These are phyloP conservation scores for Mythimna lalbum DNA, from an alignment of 2,888 invertebrate genomes.

Conservation along the genomic window DNA sequence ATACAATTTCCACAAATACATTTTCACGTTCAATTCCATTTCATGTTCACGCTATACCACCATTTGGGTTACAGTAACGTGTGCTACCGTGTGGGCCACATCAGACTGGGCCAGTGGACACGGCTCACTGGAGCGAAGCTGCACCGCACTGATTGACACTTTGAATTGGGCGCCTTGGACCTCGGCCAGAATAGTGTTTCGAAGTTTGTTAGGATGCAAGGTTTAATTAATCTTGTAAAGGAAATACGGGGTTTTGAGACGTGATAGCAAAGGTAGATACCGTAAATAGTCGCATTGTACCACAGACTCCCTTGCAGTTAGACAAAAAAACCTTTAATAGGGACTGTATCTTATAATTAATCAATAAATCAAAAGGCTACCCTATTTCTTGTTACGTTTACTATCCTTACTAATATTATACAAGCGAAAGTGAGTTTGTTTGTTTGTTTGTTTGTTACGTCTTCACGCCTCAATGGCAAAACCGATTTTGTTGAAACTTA, in stretches of 20 bases:
- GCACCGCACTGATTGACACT: neutral
- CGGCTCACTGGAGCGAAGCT: neutral
- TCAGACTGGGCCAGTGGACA: neutral
- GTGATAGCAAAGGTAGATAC: no score
- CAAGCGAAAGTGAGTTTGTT: no score
- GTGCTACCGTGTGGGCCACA: neutral
- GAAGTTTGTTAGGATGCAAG: neutral
- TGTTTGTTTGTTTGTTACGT: no score
- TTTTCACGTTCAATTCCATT: neutral
- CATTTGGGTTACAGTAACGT: slow-evolving; percentile 4
- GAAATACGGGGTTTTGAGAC: neutral
- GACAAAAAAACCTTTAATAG: no score
- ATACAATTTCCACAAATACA: neutral
- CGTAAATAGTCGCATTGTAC: no score
- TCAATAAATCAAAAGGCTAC: no score
- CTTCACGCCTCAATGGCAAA: no score
- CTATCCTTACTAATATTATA: no score
- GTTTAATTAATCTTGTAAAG: neutral
- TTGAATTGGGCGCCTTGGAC: neutral
- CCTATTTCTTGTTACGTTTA: no score
- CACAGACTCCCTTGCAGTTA: no score
- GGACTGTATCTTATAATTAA: no score
- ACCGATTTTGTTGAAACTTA: no score
- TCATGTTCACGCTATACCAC: neutral
- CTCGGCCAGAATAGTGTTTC: neutral